Base-by-base conservation (phyloP, 2,888 invertebrate genomes). In the Netelia inedita region DNA sequence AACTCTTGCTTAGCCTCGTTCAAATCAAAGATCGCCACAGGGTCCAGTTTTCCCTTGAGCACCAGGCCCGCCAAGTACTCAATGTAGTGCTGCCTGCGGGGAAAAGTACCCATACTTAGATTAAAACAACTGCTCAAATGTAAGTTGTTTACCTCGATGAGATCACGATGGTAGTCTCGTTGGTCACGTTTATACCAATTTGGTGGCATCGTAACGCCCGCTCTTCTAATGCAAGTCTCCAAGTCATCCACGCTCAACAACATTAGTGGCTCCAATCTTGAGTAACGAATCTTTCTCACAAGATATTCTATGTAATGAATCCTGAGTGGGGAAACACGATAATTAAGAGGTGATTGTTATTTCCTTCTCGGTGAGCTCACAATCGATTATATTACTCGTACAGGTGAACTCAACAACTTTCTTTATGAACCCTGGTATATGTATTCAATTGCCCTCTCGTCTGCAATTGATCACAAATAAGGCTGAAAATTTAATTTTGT, bases 21-120 rank as follows among this genome's bases (percentile, higher is more conserved):
- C 94, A 97, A 95, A 94, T 97, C 97, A 95, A 98, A 96, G 93
- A 98, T 97, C 89, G 96, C 96, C 92, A 98, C 95, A 6, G 99
- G 98, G 95, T 99, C 99, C 94, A 99, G 95, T 92, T 95, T 95
- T 93, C 96, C 95, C 94, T 96, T 96, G 94, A 97, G 97, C 94
- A 98, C 97, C 94, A 97, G 95, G 91, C 96, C 96, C 93, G 98
- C 98, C 95, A 99, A 96, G 95, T 98, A 98, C 95, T 99, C 99
- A 94, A 98, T 96, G 96, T 98, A 99, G 95, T 99, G 99, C 93
- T 96, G 95, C 96, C 98, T 99, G 95, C 93, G 95, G 93, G 93
- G 93, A 92, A 93, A 94, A 93, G 92, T 91, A 90, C 92, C 93
- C 91, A 91, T 85, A 88, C 88, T 91, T 92, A 92, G 91, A 91